Conservation (phyloP, 2,888 invertebrate genomes). For the Lithophane semibrunnea region DNA sequence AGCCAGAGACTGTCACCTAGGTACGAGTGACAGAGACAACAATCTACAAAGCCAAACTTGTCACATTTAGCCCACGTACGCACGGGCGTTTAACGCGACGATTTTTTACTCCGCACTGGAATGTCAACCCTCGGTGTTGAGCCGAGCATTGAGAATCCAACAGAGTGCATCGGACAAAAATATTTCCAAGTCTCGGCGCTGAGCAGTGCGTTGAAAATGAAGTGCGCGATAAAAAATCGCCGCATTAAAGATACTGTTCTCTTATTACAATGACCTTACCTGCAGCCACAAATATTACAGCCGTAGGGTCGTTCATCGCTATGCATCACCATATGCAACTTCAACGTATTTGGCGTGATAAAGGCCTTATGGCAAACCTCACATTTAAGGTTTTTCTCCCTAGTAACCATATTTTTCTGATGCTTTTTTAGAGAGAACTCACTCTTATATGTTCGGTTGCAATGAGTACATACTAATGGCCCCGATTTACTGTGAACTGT, state of each 20-base stretch:
- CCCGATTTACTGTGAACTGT: constrained; percentile 60
- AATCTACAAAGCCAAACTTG: background rate
- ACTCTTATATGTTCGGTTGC: constrained; percentile 75
- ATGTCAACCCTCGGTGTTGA: too few relatives aligned
- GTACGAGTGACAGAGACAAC: background rate
- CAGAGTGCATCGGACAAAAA: too few relatives aligned
- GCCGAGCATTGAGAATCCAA: too few relatives aligned
- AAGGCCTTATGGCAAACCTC: constrained; percentile 74
- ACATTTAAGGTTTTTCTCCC: constrained; percentile 70
- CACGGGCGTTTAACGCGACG: too few relatives aligned
- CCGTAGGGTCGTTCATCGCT: constrained; percentile 71
- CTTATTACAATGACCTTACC: constrained; percentile 29
- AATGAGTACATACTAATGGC: constrained; percentile 74
- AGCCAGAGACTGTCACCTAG: background rate
- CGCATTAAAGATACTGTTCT: background rate
- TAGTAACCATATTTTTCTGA: constrained; percentile 51
- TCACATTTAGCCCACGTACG: too few relatives aligned
- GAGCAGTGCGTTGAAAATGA: too few relatives aligned
- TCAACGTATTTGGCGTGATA: constrained; percentile 59
- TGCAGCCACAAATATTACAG: constrained; percentile 73
- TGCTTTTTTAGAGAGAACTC: constrained; percentile 68
- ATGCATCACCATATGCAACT: constrained; percentile 76
- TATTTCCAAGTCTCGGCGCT: too few relatives aligned
- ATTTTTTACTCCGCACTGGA: too few relatives aligned
- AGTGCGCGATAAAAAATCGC: too few relatives aligned